Evolutionary conservation across 2,113 vertebrate species (phyloP).

Genomic region (Podarcis muralis): DNA sequence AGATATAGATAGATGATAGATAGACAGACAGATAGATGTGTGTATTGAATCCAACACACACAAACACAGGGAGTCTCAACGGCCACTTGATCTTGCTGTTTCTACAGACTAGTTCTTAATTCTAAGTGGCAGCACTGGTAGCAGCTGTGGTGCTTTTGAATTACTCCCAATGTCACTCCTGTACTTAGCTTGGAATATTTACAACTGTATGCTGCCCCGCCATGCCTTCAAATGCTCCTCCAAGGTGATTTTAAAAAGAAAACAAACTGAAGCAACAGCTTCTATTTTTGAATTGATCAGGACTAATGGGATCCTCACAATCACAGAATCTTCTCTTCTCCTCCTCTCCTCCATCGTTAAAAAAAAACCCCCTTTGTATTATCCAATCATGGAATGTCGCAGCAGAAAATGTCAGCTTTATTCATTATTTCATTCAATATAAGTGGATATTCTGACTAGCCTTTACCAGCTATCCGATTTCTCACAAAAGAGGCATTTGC

Average conservation of each 20-base stretch:
- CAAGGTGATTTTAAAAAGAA: conserved; percentile 35
- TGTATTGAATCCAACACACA: not conserved
- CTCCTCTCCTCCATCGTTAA: not conserved
- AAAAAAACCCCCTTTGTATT: conserved; percentile 33
- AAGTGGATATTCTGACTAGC: conserved; percentile 61
- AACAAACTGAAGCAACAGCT: conserved; percentile 36
- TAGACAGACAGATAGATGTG: too few species aligned
- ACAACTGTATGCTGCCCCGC: not conserved
- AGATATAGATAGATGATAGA: too few species aligned
- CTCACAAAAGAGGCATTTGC: conserved; percentile 76
- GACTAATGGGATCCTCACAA: conserved; percentile 56
- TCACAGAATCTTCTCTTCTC: conserved; percentile 16
- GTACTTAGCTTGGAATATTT: conserved; percentile 21
- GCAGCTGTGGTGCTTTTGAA: not conserved
- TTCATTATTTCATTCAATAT: conserved; percentile 62
- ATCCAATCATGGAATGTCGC: conserved; percentile 57
- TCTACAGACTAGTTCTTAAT: not conserved
- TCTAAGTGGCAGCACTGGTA: not conserved
- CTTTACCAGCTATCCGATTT: conserved; percentile 70
- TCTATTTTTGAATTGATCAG: conserved; percentile 56
- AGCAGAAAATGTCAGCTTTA: conserved; percentile 59
- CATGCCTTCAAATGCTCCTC: conserved; percentile 38
- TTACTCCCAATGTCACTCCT: not conserved
- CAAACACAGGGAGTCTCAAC: not conserved
- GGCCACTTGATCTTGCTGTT: not conserved